Conservation (phyloP, 2,113 vertebrate genomes). For the Donacobius atricapilla region DNA sequence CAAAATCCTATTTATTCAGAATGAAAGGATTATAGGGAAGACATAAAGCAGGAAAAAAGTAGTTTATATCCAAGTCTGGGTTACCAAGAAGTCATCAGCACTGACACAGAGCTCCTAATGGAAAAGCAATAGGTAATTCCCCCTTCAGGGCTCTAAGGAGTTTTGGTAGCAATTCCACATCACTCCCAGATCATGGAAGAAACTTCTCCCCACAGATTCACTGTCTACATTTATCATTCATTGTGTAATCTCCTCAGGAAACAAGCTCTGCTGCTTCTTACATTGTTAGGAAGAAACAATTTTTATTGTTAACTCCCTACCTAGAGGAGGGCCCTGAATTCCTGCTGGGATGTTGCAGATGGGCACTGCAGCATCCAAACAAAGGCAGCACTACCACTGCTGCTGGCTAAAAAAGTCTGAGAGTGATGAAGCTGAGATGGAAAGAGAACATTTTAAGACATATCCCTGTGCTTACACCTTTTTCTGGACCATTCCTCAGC, state of each 20-base stretch:
- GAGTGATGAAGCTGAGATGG: background rate
- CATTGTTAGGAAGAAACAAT: background rate
- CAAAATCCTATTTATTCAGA: conserved; percentile 54
- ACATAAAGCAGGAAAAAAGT: conserved; percentile 2
- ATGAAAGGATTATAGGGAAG: conserved; percentile 26
- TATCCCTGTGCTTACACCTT: background rate
- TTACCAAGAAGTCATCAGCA: background rate
- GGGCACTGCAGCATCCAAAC: background rate
- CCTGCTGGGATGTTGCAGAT: background rate
- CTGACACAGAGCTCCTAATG: background rate
- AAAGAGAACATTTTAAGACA: background rate
- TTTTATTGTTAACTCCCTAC: background rate
- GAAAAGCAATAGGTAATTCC: background rate
- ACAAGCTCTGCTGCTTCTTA: background rate
- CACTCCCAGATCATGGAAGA: background rate
- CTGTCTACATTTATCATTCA: background rate
- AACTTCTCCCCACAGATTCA: background rate
- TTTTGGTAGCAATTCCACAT: background rate
- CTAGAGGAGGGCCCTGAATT: background rate
- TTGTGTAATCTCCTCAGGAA: background rate
- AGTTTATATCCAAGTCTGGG: background rate
- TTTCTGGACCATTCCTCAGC: background rate
- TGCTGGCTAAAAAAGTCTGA: background rate
- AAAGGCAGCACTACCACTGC: background rate
- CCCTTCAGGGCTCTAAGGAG: background rate